These are phyloP conservation scores for Chaetodon auriga DNA, from an alignment of 2,113 vertebrate genomes.

Conservation along the genomic window DNA sequence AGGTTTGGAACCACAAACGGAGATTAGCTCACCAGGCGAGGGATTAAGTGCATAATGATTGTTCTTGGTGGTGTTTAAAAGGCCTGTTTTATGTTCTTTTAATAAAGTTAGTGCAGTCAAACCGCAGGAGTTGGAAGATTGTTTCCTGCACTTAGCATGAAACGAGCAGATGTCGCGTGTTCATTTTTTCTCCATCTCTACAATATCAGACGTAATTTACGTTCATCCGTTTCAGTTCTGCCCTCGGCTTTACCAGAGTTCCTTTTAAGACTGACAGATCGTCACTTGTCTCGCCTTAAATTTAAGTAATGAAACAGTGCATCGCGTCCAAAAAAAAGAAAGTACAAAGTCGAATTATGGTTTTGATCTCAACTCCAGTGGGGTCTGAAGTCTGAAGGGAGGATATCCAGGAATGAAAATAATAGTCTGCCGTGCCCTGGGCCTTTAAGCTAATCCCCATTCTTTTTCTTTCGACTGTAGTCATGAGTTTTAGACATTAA, in stretches of 20 bases:
- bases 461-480: conserved; percentile 44
- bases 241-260: neutral
- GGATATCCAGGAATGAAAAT: conserved; percentile 64
- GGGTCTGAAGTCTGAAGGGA: conserved; percentile 52
- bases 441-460: conserved; percentile 51
- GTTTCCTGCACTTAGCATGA: neutral
- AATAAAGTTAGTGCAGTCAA: conserved; percentile 1
- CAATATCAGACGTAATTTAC: conserved; percentile 31
- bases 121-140: neutral
- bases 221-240: conserved; percentile 20
- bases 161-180: conserved; percentile 10
- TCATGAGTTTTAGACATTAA: conserved; percentile 34
- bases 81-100: conserved; percentile 14
- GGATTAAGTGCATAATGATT: neutral
- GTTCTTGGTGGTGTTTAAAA: conserved; percentile 6
- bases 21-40: neutral
- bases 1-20: neutral
- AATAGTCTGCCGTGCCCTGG: conserved; percentile 42
- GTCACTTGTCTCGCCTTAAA: conserved; percentile 22
- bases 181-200: conserved; percentile 21
- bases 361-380: conserved; percentile 61
- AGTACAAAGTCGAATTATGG: conserved; percentile 31
- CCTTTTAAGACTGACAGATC: conserved; percentile 26
- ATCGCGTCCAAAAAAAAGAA: neutral
- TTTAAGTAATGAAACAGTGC: conserved; percentile 17